Percentiles rank a stretch among this genome's conserved stretches.
These are phyloP conservation scores for Lissocephala sabroskyi DNA, from an alignment of 2,888 invertebrate species.

Conservation along the genomic window DNA sequence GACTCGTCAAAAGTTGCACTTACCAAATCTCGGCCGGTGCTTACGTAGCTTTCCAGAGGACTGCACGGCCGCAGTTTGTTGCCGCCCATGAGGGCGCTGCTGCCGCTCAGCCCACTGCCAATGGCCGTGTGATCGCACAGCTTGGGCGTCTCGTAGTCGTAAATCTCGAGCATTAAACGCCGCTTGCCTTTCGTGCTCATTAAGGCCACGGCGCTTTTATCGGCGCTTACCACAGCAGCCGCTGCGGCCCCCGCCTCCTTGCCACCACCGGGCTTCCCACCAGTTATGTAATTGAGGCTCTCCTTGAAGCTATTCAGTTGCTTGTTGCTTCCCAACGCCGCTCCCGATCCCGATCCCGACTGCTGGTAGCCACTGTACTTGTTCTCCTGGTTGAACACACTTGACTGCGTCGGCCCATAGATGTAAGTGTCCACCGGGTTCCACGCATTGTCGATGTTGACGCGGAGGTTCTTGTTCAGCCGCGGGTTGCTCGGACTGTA, in stretches of 20 bases:
- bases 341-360: conserved; percentile 36
- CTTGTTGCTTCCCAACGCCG: conserved; percentile 35
- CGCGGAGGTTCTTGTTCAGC: conserved; percentile 69
- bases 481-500: conserved; percentile 72
- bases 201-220: conserved; percentile 47
- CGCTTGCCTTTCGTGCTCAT: conserved; percentile 70
- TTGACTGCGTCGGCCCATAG: conserved; percentile 72
- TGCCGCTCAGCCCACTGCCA: conserved; percentile 60
- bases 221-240: conserved; percentile 42
- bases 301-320: conserved; percentile 67
- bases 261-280: conserved; percentile 31
- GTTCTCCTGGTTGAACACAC: conserved; percentile 72
- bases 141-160: conserved; percentile 83
- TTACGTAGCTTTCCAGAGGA: conserved; percentile 85
- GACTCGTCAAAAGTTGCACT: conserved; percentile 29
- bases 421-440: conserved; percentile 73
- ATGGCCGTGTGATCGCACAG: conserved; percentile 87
- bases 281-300: conserved; percentile 69
- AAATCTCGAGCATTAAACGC: conserved; percentile 79
- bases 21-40: conserved; percentile 73
- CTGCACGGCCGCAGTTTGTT: conserved; percentile 81
- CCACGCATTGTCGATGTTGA: conserved; percentile 73
- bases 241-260: conserved; percentile 41
- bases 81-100: conserved; percentile 63
- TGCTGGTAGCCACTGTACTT: conserved; percentile 72